phyloP scores from a whole-genome alignment of 2,113 vertebrate species.

The Hippocampus barbouri region DNA sequence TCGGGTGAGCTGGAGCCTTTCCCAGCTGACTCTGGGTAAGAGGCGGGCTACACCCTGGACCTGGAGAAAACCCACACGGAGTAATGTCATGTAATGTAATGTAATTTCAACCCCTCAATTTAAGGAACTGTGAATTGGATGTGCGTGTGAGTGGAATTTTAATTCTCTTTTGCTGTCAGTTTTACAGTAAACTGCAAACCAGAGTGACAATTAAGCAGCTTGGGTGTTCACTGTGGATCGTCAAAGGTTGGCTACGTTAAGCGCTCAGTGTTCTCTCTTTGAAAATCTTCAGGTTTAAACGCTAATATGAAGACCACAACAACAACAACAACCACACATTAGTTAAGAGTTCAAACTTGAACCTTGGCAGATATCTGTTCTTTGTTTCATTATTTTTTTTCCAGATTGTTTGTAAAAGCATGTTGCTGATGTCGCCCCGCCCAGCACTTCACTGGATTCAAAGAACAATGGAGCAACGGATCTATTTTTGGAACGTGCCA shows the following conservation, averaged over 20 bases:
- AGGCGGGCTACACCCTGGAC: too few species aligned
- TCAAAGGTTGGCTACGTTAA: constrained; percentile 16
- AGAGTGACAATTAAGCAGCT: not conserved
- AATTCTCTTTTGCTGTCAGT: not conserved
- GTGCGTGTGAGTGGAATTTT: not conserved
- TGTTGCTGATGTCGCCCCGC: constrained; percentile 11
- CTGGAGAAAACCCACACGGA: too few species aligned
- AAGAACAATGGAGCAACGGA: constrained; percentile 35
- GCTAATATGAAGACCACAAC: not conserved
- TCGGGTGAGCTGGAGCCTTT: too few species aligned
- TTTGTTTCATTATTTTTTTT: not conserved
- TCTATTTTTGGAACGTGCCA: constrained; percentile 39
- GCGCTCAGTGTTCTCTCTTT: constrained; percentile 27
- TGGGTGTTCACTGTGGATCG: not conserved
- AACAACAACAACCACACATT: not conserved
- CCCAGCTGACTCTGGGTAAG: too few species aligned
- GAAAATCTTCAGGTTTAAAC: constrained; percentile 21
- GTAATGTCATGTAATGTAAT: too few species aligned
- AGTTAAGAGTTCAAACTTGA: not conserved
- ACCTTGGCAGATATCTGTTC: not conserved
- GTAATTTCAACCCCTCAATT: too few species aligned
- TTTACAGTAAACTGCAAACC: not conserved
- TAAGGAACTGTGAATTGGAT: too few species aligned
- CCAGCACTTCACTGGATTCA: constrained; percentile 11
- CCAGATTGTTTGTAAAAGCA: not conserved